These are phyloP conservation scores for Actenoides lindsayi DNA, from an alignment of 2,113 vertebrate genomes.

Conservation along the genomic window DNA sequence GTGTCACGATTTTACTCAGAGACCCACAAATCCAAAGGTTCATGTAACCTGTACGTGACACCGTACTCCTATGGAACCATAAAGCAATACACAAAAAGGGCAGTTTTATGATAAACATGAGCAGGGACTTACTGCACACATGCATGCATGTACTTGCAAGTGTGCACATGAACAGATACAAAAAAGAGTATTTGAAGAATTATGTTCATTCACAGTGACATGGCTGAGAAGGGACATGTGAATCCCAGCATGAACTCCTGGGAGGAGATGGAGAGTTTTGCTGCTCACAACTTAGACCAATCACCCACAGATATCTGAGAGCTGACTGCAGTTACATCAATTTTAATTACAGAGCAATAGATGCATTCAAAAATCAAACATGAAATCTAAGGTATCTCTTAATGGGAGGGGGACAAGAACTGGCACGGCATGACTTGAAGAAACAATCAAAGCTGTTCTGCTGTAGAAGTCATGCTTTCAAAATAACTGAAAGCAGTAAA, in stretches of 20 bases:
- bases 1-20: background rate
- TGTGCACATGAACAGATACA: background rate
- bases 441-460: background rate
- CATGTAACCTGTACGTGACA: background rate
- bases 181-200: background rate
- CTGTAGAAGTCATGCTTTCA: background rate
- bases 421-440: background rate
- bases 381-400: background rate
- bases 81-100: background rate
- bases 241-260: no score
- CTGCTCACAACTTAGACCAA: background rate
- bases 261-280: background rate
- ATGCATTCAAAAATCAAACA: background rate
- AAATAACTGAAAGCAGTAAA: background rate
- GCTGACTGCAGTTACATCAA: background rate
- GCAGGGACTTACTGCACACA: background rate
- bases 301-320: background rate
- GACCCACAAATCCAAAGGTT: background rate
- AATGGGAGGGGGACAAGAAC: background rate
- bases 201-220: background rate
- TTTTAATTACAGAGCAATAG: slow-evolving; percentile 20
- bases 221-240: background rate
- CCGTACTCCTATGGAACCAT: background rate
- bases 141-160: background rate
- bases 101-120: background rate